Percentiles rank a stretch among this genome's conserved stretches.
phyloP scores from a whole-genome alignment of 2,888 invertebrate species.

The Trissonchulus latispiculum region DNA sequence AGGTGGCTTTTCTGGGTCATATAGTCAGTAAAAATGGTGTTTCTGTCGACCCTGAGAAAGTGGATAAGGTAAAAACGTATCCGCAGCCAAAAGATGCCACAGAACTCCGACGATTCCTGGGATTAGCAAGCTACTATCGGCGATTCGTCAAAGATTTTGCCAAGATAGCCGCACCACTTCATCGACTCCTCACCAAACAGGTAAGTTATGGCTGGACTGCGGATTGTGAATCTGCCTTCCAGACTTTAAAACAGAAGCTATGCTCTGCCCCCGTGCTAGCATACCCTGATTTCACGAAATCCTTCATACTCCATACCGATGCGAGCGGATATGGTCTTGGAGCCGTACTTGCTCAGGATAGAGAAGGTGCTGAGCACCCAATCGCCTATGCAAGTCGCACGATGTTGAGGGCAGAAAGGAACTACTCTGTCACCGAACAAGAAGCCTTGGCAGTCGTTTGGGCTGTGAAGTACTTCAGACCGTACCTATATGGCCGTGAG shows the following conservation, averaged over 20 bases:
- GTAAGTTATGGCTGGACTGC: not conserved
- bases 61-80: not conserved
- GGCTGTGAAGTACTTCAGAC: slow-evolving; percentile 2
- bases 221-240: not conserved
- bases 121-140: not conserved
- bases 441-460: slow-evolving; percentile 15
- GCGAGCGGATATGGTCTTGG: slow-evolving; percentile 12
- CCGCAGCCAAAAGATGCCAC: not conserved
- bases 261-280: not conserved
- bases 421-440: slow-evolving; percentile 11
- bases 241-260: not conserved
- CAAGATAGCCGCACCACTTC: not conserved
- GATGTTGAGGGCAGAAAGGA: slow-evolving; percentile 6
- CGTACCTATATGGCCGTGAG: slow-evolving; percentile 9
- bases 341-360: slow-evolving; percentile 5
- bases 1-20: not conserved
- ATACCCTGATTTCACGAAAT: not conserved
- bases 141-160: slow-evolving; percentile 9
- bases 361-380: not conserved
- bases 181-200: not conserved
- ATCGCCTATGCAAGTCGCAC: slow-evolving; percentile 11
- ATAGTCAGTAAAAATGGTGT: not conserved
- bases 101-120: not conserved
- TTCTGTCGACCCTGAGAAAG: not conserved
- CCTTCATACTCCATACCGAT: slow-evolving; percentile 16